Evolutionary conservation across 2,113 vertebrate genomes (phyloP).

Genomic region (Stegastes partitus): DNA sequence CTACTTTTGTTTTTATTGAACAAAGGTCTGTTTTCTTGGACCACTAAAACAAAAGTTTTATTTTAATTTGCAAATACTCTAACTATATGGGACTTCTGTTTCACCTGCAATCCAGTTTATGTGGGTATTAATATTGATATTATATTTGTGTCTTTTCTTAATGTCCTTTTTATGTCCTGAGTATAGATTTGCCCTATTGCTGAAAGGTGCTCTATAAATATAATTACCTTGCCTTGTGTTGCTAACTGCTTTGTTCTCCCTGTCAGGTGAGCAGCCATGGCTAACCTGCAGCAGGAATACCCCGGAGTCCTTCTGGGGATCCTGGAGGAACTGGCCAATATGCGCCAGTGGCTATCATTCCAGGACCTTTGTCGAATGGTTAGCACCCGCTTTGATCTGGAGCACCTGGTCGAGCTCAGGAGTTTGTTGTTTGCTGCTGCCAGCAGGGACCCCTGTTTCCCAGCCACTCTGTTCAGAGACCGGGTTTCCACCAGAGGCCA

Average conservation of each 20-base stretch:
- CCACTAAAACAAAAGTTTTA: background rate
- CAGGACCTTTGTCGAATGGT: slow-evolving; percentile 96
- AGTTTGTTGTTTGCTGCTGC: slow-evolving; percentile 93
- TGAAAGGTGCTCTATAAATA: background rate
- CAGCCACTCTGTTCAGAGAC: slow-evolving; percentile 94
- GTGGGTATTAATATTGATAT: background rate
- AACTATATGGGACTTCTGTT: background rate
- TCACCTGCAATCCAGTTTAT: background rate
- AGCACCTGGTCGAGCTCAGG: slow-evolving; percentile 91
- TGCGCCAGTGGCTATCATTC: slow-evolving; percentile 90
- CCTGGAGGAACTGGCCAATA: slow-evolving; percentile 92
- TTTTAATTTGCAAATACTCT: background rate
- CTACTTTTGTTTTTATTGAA: too few relatives aligned
- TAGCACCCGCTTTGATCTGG: slow-evolving; percentile 92
- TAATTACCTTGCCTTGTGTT: background rate
- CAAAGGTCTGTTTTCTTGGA: too few relatives aligned
- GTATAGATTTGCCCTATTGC: slow-evolving; percentile 3
- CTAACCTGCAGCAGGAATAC: slow-evolving; percentile 86
- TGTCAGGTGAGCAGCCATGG: slow-evolving; percentile 69
- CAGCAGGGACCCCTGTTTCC: slow-evolving; percentile 94
- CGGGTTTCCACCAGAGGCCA: slow-evolving; percentile 83
- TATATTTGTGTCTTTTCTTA: background rate
- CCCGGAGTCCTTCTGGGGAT: slow-evolving; percentile 92
- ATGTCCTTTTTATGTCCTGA: background rate
- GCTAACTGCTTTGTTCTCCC: slow-evolving; percentile 15